Evolutionary conservation across 1,140 invertebrate species (phyloP).

Genomic region (Mycetomoellerius zeteki): DNA sequence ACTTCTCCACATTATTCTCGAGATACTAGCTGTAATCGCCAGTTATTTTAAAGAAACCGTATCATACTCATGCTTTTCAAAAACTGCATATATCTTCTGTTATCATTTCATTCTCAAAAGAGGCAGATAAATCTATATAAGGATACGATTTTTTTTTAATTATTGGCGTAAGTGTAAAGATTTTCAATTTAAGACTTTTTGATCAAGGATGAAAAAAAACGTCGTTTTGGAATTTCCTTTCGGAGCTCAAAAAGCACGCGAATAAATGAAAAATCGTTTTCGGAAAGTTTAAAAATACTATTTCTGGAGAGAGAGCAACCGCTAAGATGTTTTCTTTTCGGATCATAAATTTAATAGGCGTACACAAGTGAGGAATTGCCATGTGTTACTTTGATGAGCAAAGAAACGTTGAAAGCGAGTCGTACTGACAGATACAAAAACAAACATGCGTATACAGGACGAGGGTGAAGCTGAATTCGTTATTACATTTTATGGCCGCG

Average conservation of each 20-base stretch:
- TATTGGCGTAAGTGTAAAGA: not conserved
- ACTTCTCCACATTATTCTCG: conserved; percentile 1
- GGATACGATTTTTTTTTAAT: conserved; percentile 10
- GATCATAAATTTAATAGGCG: conserved; percentile 76
- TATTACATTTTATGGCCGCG: conserved; percentile 13
- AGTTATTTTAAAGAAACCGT: not conserved
- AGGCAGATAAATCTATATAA: not conserved
- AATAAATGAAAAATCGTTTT: conserved; percentile 6
- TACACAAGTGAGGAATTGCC: conserved; percentile 85
- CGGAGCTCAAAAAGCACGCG: not conserved
- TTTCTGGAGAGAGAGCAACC: conserved; percentile 82
- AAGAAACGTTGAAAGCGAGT: conserved; percentile 65
- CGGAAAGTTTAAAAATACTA: conserved; percentile 34
- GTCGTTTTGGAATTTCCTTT: not conserved
- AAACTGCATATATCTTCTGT: not conserved
- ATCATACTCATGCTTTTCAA: not conserved
- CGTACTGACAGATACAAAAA: conserved; percentile 11
- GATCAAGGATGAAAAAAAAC: not conserved
- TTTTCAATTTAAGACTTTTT: not conserved
- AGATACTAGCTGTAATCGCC: not conserved
- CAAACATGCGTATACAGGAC: conserved; percentile 1
- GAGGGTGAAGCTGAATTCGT: conserved; percentile 41
- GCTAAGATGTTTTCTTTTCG: conserved; percentile 77
- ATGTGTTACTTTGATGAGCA: conserved; percentile 75
- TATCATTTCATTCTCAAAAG: not conserved